Percentiles rank a stretch among this genome's conserved stretches.
phyloP scores from a whole-genome alignment of 2,113 vertebrate species.

The Mungos mungo region DNA sequence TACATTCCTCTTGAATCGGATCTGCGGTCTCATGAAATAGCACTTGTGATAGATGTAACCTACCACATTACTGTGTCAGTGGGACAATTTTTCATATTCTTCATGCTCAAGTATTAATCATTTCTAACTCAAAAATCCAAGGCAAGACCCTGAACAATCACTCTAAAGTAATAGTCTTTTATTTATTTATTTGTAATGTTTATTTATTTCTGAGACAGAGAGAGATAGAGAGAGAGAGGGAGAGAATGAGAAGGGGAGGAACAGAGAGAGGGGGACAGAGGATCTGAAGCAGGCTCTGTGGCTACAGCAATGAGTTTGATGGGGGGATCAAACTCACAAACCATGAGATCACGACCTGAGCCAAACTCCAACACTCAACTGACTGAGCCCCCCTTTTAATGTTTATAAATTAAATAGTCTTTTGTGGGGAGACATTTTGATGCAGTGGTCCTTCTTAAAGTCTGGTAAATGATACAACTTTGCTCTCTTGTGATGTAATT shows the following conservation, averaged over 20 bases:
- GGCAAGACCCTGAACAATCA: neutral
- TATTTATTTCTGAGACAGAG: no score
- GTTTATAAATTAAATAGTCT: neutral
- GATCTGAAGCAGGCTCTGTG: no score
- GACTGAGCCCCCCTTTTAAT: no score
- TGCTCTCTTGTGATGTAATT: neutral
- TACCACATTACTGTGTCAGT: conserved; percentile 9
- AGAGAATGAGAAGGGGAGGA: no score
- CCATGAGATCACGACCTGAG: no score
- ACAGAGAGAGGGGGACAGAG: no score
- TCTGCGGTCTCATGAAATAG: neutral
- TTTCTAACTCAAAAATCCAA: neutral
- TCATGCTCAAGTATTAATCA: neutral
- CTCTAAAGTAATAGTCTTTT: neutral
- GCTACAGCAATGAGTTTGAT: no score
- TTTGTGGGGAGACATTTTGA: neutral
- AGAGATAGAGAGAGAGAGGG: no score
- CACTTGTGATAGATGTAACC: neutral
- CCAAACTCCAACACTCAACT: no score
- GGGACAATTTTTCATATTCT: neutral
- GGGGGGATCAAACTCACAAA: no score
- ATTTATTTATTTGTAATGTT: no score
- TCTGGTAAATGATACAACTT: neutral
- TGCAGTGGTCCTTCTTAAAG: neutral
- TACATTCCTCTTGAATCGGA: neutral